Conservation (phyloP, 2,113 vertebrate genomes). For the Atherinomorus stipes region DNA sequence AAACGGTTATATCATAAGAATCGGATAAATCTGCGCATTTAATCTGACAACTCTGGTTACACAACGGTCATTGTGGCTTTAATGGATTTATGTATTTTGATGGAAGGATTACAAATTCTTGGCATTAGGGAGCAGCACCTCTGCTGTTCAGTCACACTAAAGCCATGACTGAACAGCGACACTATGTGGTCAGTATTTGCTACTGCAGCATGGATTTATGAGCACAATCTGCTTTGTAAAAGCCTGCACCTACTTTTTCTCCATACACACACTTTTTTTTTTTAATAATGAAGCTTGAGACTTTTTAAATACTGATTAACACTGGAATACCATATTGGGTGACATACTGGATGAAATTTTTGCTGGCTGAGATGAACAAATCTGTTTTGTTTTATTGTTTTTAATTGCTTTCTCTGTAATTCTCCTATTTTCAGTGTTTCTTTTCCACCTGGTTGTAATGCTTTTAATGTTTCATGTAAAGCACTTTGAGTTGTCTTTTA, state of each 20-base stretch:
- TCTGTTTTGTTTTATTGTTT: too few relatives aligned
- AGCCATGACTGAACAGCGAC: constrained; percentile 65
- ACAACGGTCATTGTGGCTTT: constrained; percentile 65
- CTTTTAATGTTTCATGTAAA: too few relatives aligned
- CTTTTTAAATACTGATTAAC: too few relatives aligned
- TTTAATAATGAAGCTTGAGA: neutral
- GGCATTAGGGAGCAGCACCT: constrained; percentile 1
- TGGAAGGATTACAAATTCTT: constrained; percentile 45
- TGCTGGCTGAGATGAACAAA: too few relatives aligned
- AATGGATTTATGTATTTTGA: constrained; percentile 55
- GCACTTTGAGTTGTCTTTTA: too few relatives aligned
- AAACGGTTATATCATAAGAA: constrained; percentile 62
- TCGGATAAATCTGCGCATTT: constrained; percentile 50
- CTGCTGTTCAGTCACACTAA: neutral
- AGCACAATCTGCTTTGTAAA: too few relatives aligned
- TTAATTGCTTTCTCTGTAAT: too few relatives aligned
- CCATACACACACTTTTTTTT: neutral
- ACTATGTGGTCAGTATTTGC: constrained; percentile 18
- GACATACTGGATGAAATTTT: too few relatives aligned
- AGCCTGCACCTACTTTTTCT: neutral
- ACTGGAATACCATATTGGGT: too few relatives aligned
- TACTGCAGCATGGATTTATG: constrained; percentile 23
- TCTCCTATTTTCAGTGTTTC: too few relatives aligned
- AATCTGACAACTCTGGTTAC: constrained; percentile 67
- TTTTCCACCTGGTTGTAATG: too few relatives aligned